Conservation (phyloP, 2,888 invertebrate genomes). For the Tiliacea aurago region DNA sequence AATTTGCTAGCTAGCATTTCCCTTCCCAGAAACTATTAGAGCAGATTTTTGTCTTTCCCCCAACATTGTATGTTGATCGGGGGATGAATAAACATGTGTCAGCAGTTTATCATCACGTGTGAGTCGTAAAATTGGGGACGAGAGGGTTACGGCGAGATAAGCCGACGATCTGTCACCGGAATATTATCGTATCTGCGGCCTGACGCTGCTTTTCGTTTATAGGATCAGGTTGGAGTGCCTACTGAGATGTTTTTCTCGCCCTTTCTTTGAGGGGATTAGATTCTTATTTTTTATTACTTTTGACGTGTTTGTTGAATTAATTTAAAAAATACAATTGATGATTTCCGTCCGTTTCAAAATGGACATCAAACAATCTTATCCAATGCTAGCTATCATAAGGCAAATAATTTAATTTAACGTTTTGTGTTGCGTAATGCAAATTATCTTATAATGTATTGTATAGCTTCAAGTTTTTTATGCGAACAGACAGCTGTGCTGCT, state of each 20-base stretch:
- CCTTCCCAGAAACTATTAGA: conserved; percentile 28
- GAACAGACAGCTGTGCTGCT: no score
- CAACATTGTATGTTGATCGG: conserved; percentile 61
- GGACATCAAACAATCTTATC: neutral
- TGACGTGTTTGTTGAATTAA: neutral
- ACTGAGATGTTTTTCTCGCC: conserved; percentile 15
- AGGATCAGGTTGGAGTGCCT: conserved; percentile 32
- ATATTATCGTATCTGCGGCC: conserved; percentile 64
- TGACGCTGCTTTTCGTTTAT: conserved; percentile 53
- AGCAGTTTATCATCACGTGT: conserved; percentile 64
- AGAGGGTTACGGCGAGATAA: conserved; percentile 63
- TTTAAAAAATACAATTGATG: neutral
- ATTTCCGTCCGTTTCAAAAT: no score
- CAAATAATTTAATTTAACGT: no score
- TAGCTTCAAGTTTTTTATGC: no score
- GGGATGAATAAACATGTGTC: conserved; percentile 65
- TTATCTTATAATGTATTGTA: no score
- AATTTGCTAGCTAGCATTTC: conserved; percentile 16
- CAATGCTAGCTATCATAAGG: no score
- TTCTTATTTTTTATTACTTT: conserved; percentile 9
- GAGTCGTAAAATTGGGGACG: conserved; percentile 62
- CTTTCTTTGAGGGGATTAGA: conserved; percentile 6
- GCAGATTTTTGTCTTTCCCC: conserved; percentile 50
- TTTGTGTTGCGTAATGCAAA: no score
- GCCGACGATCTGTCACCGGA: conserved; percentile 63